These are phyloP conservation scores for Leptinotarsa lineolata DNA, from an alignment of 1,140 invertebrate species.

Conservation along the genomic window DNA sequence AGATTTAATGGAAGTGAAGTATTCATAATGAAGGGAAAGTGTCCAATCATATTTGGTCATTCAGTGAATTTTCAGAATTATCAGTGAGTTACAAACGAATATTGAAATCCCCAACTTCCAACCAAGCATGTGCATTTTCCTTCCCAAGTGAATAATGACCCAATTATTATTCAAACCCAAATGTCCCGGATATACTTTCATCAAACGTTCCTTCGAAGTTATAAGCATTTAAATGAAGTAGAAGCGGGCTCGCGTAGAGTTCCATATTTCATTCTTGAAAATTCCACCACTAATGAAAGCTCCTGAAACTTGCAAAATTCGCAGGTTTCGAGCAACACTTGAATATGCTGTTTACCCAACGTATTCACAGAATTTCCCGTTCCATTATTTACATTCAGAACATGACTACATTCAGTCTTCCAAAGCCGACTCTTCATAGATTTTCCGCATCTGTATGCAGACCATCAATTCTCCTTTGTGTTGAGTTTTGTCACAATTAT, in stretches of 20 bases:
- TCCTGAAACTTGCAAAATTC: not conserved
- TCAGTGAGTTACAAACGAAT: not conserved
- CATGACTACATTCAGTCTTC: conserved; percentile 2
- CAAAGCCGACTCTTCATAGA: conserved; percentile 13
- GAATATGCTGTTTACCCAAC: conserved; percentile 4
- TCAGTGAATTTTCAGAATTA: not conserved
- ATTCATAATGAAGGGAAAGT: no score
- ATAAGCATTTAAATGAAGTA: not conserved
- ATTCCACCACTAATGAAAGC: not conserved
- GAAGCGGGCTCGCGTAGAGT: not conserved
- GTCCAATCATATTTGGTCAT: no score
- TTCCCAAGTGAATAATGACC: no score
- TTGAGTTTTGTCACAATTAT: conserved; percentile 20
- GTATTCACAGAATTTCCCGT: not conserved
- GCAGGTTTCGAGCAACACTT: not conserved
- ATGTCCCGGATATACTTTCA: not conserved
- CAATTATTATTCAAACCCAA: no score
- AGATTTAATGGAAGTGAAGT: no score
- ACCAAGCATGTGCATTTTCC: not conserved
- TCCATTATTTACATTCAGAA: conserved; percentile 3
- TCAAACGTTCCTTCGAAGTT: not conserved
- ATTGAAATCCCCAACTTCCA: not conserved
- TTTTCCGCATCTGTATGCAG: conserved; percentile 15
- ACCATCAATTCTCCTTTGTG: conserved; percentile 10
- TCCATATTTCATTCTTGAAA: not conserved